A percentile compares a stretch with the other conserved stretches of the same genome.
Conservation (phyloP, 2,888 invertebrate genomes). For the Dicyrtoma fusca region DNA sequence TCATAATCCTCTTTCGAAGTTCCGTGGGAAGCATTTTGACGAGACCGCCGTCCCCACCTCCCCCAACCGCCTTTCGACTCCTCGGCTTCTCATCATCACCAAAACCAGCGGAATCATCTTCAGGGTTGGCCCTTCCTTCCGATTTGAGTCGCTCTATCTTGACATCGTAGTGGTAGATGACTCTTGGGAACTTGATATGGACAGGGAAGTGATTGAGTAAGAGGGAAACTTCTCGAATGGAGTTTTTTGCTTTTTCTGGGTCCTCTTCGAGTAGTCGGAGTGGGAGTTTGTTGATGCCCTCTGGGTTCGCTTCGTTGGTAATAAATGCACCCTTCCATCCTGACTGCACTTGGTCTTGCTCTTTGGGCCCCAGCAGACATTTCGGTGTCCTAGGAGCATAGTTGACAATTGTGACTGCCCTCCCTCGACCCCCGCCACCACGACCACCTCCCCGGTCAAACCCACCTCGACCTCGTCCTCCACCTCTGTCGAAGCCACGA, state of each 20-base stretch:
- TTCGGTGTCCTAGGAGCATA: neutral
- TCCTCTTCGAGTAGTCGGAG: neutral
- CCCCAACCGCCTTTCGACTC: neutral
- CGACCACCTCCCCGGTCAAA: slow-evolving; percentile 19
- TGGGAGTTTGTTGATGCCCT: slow-evolving; percentile 10
- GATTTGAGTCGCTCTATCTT: slow-evolving; percentile 17
- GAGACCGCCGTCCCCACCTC: neutral
- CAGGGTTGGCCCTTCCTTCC: neutral
- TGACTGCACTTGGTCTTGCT: neutral
- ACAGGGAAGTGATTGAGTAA: slow-evolving; percentile 28
- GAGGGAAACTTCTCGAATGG: neutral
- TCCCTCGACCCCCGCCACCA: neutral
- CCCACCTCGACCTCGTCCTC: slow-evolving; percentile 16
- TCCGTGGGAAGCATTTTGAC: slow-evolving; percentile 22
- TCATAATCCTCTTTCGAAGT: slow-evolving; percentile 17
- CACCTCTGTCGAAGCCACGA: slow-evolving; percentile 5
- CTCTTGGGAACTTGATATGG: slow-evolving; percentile 26
- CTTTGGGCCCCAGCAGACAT: neutral
- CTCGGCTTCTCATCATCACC: neutral
- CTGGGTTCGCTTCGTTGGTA: slow-evolving; percentile 5
- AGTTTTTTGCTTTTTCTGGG: neutral
- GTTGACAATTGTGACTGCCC: neutral
- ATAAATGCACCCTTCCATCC: neutral
- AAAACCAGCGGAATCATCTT: neutral
- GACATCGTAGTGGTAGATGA: slow-evolving; percentile 23